Percentiles rank a stretch among this genome's conserved stretches.
Evolutionary conservation across 1,140 invertebrate genomes (phyloP).

Genomic region (Drosophila virilis): DNA sequence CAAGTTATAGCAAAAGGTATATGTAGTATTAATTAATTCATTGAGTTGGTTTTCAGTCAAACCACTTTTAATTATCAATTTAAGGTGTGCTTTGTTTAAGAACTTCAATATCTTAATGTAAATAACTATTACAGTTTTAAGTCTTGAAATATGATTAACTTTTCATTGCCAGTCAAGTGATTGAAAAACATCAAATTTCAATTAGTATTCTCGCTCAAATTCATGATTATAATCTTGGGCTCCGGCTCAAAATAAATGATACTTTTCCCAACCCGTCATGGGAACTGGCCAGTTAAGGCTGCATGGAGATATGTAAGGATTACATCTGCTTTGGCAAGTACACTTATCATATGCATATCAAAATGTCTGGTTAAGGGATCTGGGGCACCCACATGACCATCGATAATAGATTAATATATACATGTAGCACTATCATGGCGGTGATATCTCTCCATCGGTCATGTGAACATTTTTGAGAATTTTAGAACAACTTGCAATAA

Average conservation of each 20-base stretch:
- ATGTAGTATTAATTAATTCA: too few species aligned
- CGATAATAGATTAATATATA: conserved; percentile 48
- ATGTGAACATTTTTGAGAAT: conserved; percentile 26
- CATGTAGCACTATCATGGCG: background rate
- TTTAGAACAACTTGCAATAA: conserved; percentile 69
- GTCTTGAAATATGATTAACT: too few species aligned
- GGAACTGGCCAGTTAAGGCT: background rate
- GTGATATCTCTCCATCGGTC: conserved; percentile 53
- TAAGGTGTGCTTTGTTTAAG: too few species aligned
- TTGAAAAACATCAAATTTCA: background rate
- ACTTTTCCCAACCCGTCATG: background rate
- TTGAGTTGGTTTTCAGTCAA: too few species aligned
- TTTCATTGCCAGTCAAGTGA: too few species aligned
- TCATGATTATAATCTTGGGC: background rate
- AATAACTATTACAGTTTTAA: too few species aligned
- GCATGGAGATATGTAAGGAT: conserved; percentile 8
- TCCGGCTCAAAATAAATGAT: conserved; percentile 3
- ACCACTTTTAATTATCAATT: too few species aligned
- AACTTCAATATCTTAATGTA: background rate
- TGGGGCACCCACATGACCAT: conserved; percentile 60
- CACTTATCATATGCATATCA: conserved; percentile 17
- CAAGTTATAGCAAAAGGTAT: too few species aligned
- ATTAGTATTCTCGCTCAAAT: background rate
- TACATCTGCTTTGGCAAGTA: conserved; percentile 41
- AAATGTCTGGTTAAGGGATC: conserved; percentile 9